Evolutionary conservation across 1,140 invertebrate species (phyloP), one percentile per base, ranked within the genome.

Genomic region (Euura saliciscinereae): DNA sequence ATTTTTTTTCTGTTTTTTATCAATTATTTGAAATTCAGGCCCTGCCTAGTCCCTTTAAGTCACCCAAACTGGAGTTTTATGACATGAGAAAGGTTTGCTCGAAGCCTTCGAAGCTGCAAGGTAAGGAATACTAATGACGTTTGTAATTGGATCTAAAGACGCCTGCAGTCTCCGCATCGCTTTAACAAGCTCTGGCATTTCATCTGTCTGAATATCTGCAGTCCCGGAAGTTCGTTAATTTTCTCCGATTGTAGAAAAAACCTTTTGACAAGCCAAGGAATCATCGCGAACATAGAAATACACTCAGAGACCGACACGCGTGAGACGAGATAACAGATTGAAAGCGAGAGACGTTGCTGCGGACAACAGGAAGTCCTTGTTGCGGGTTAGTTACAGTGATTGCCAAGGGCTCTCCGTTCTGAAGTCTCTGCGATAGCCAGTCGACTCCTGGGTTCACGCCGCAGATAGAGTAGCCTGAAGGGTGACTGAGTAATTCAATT

Each of bases 401-500:
- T 59, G 51, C 51, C 3, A 59, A 59, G 51, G 51, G 51, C 13
- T n/a, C 3, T 3, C 13, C 10, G 51, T 59, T 59, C 8, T 0
- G 28, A 28, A 28, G 28, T 28, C 28, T 28, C 28, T 4, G 8
- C 51, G 51, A 11, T 59, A 8, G 51, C 13, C 51, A n/a, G 51
- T 59, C 51, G 3, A 59, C 13, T 59, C 4, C 28, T 28, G 28
- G 51, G 13, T 59, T 59, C 51, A 59, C 51, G 51, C 51, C 6
- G 51, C 51, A 59, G 51, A 59, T 4, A 59, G 51, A 59, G 6
- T n/a, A 59, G 51, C 51, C 51, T 59, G 51, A 59, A 6, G 51
- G 51, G 51, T 59, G 8, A 59, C 51, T n/a, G 51, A 59, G 51
- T 59, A 59, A 59, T 59, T 59, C 51, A n/a, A 59, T 59, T 4